Evolutionary conservation across 2,113 vertebrate genomes (phyloP), one percentile per base, ranked within the genome.

Genomic region (Ciconia boyciana): DNA sequence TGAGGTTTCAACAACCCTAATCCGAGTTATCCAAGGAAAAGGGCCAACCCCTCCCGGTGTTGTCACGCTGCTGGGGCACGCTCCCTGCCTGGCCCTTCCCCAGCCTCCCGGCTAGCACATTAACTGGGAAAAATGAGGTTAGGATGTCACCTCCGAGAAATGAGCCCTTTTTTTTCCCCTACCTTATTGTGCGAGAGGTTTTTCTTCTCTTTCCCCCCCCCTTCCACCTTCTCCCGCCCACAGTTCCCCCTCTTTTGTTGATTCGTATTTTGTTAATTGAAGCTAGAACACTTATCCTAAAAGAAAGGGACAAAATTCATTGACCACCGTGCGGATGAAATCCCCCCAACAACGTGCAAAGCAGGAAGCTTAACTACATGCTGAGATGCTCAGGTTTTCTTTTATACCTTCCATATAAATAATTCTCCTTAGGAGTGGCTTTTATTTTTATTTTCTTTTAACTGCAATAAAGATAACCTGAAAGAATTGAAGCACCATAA

Each of bases 1-100:
- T 48, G 58, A 97, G 96, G 97, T 97, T 97, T 91, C 83, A 69
- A 89, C 87, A 87, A 15, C 52, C 77, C 95, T 94, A 94, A 98
- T 94, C 96, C 70, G 6, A 97, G 79, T 80, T 96, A 91, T 93
- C 93, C 95, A 46, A 44, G 31, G 65, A 58, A 58, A 91, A 51
- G 32, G 28, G 34, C 16, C 44, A 52, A 69, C 82, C 31, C n/a
- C 29, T 69, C 13, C 52, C 7, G 2, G 43, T n/a, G 66, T 1
- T 2, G 36, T 36, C 34, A 3, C 0, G 13, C 26, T 82, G 80
- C 58, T 3, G 16, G 79, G 64, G 25, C 61, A 43, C 9, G 1
- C 28, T 87, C 74, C 52, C 72, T 48, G 62, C 62, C 86, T 36
- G 21, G 36, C 28, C 31, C 77, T 89, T 84, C 65, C 70, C 64